Evolutionary conservation across 2,113 vertebrate genomes (phyloP).

Genomic region (Myiopsitta monachus): DNA sequence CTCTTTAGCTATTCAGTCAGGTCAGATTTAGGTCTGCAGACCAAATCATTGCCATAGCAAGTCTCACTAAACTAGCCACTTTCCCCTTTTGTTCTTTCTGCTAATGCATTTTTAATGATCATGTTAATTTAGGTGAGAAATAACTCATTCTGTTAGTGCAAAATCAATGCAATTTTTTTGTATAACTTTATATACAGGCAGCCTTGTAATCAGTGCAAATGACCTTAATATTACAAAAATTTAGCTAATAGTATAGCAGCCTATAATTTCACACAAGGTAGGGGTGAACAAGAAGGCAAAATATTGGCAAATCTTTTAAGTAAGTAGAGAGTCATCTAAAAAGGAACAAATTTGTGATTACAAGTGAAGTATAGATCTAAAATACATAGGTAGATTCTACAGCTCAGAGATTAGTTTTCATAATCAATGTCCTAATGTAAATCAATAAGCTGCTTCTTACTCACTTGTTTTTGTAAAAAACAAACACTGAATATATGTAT

Average conservation of each 20-base stretch:
- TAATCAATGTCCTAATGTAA: background rate
- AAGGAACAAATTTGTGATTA: background rate
- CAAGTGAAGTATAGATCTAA: background rate
- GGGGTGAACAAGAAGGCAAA: background rate
- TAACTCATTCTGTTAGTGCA: background rate
- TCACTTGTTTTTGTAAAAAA: background rate
- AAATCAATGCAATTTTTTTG: conserved; percentile 16
- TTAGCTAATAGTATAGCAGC: background rate
- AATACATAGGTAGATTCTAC: background rate
- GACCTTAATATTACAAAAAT: background rate
- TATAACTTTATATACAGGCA: background rate
- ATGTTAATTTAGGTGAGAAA: conserved; percentile 16
- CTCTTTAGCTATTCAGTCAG: background rate
- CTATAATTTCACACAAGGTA: background rate
- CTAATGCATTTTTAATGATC: background rate
- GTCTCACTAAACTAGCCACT: background rate
- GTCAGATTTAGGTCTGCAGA: background rate
- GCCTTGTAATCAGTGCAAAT: background rate
- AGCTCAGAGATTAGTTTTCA: background rate
- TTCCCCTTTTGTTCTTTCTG: background rate
- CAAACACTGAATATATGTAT: background rate
- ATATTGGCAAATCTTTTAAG: background rate
- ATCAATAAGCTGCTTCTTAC: background rate
- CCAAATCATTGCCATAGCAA: conserved; percentile 35
- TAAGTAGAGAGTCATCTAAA: background rate